Evolutionary conservation across 1,140 invertebrate species (phyloP).

Genomic region (Rhagoletis pomonella): DNA sequence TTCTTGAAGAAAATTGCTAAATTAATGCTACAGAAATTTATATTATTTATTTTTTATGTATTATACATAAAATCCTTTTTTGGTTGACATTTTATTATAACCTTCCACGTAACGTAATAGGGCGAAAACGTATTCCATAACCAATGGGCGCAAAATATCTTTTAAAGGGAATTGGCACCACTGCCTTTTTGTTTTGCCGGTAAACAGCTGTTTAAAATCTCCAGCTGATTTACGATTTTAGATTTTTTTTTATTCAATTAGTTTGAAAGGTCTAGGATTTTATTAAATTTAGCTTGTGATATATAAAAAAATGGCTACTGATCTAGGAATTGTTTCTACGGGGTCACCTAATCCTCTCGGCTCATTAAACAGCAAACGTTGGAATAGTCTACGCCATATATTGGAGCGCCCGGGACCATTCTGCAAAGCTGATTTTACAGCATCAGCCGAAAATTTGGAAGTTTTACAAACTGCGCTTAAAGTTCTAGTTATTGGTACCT

Average conservation of each 20-base stretch:
- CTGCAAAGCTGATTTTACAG: slow-evolving; percentile 92
- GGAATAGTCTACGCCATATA: slow-evolving; percentile 89
- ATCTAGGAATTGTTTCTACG: background rate
- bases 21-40: no score
- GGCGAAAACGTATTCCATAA: no score
- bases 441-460: slow-evolving; percentile 88
- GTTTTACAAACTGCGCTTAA: slow-evolving; percentile 90
- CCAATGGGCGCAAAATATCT: no score
- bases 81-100: no score
- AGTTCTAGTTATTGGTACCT: slow-evolving; percentile 84
- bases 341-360: slow-evolving; percentile 8
- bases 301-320: background rate
- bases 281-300: background rate
- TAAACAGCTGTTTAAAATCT: background rate
- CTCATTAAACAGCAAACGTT: slow-evolving; percentile 75
- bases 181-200: background rate
- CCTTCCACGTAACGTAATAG: no score
- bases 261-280: background rate
- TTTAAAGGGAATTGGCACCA: background rate
- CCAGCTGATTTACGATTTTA: background rate
- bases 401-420: slow-evolving; percentile 95
- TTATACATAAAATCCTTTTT: no score
- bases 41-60: no score
- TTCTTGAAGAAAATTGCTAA: no score
- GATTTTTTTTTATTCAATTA: background rate